Percentiles rank a stretch among this genome's conserved stretches.
These are phyloP conservation scores for Bubalus kerabau DNA, from an alignment of 2,113 vertebrate genomes.

Conservation along the genomic window DNA sequence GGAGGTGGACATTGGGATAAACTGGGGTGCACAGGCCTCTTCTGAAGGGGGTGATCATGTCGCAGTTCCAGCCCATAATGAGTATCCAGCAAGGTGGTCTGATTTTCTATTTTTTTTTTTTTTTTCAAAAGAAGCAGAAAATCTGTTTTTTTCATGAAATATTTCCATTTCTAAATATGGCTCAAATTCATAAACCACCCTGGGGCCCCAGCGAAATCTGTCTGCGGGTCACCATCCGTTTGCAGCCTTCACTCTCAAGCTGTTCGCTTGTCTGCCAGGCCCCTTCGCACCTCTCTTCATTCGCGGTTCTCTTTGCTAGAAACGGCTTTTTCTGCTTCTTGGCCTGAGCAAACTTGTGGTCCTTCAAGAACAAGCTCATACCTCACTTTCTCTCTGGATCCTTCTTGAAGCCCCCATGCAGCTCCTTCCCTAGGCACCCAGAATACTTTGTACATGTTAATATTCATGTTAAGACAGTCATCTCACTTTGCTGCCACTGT, in stretches of 20 bases:
- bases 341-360: not conserved
- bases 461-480: not conserved
- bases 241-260: not conserved
- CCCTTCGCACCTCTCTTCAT: not conserved
- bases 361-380: not conserved
- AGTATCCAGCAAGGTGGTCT: not conserved
- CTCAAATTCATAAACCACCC: not conserved
- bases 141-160: constrained; percentile 5
- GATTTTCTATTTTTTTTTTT: not conserved
- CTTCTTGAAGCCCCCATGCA: not conserved
- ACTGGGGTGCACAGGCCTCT: not conserved
- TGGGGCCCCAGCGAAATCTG: not conserved
- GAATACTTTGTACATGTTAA: not conserved
- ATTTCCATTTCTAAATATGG: not conserved
- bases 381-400: not conserved
- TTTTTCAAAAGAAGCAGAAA: not conserved
- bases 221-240: not conserved
- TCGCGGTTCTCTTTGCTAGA: not conserved
- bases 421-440: not conserved
- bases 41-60: not conserved
- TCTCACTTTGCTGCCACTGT: not conserved
- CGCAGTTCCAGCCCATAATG: not conserved
- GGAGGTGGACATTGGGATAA: not conserved
- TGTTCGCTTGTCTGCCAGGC: not conserved
- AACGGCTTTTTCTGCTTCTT: not conserved